Conservation (phyloP, 2,113 vertebrate genomes). For the Gnathonemus echidnorhynchus region DNA sequence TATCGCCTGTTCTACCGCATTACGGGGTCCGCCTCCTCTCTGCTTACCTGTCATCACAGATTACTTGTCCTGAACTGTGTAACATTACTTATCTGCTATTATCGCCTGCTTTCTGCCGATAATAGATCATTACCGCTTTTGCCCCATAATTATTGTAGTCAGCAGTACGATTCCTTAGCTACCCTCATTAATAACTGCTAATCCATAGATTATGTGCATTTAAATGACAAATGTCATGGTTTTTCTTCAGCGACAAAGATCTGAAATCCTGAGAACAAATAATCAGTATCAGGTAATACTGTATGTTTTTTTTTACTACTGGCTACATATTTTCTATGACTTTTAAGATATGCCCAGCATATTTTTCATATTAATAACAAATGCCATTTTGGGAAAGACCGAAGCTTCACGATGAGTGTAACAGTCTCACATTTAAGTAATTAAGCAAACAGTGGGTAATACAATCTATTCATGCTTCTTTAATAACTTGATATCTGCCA, state of each 20-base stretch:
- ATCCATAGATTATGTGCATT: background rate
- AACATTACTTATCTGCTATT: background rate
- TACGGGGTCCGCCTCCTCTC: too few relatives aligned
- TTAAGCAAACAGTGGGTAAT: background rate
- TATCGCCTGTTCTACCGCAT: too few relatives aligned
- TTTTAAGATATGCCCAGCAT: background rate
- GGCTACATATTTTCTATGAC: background rate
- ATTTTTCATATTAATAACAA: background rate
- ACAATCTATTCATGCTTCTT: background rate
- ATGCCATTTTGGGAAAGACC: background rate
- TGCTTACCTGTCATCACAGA: too few relatives aligned
- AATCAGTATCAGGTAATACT: slow-evolving; percentile 88
- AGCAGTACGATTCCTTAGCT: background rate
- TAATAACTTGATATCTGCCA: background rate
- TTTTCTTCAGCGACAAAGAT: slow-evolving; percentile 74
- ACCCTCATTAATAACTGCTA: background rate
- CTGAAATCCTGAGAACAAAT: slow-evolving; percentile 81
- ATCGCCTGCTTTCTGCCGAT: background rate
- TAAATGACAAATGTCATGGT: slow-evolving; percentile 16
- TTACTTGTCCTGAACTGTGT: background rate
- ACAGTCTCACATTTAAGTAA: background rate
- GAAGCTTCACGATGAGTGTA: background rate
- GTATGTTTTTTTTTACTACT: background rate
- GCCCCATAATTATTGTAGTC: background rate
- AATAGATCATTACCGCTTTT: background rate